Evolutionary conservation across 1,140 invertebrate genomes (phyloP), one percentile per base, ranked within the genome.

Genomic region (Drosophila ercepeae): DNA sequence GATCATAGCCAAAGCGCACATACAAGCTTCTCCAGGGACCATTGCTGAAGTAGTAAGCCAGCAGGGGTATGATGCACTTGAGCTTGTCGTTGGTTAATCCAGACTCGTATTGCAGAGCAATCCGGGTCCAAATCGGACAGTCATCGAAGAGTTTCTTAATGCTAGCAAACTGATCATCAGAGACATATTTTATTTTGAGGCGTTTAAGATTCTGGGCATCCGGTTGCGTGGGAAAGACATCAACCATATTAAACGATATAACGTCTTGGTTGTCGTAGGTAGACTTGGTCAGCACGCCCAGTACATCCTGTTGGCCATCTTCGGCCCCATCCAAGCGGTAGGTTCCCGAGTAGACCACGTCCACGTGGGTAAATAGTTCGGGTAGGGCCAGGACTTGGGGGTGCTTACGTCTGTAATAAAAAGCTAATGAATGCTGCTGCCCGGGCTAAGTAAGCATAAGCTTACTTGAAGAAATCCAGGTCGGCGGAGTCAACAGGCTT

Each of bases 1-100:
- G 97, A 92, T 98, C 97, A 81, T 97, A 98, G 0, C 97, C 97
- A 78, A 95, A 94, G 86, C 93, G 94, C 0, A 97, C 94, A 95
- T 97, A 98, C 84, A 96, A 93, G 44, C 94, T 94, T 53, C 96
- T 93, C 97, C 97, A 99, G 0, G 98, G 98, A 0, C 98, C 98
- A 72, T 94, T 96, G 9, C 93, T 93, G 91, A 95, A 97, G 90
- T 97, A 97, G 91, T 97, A 97, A 0, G 97, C 96, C 1, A 97
- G 91, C 21, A 94, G 93, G 0, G 97, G 97, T 36, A 98, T 91
- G 29, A 98, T 93, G 77, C 94, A 93, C 92, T 97, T 98, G 0
- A 98, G 86, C 23, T 94, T 93, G 14, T 94, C 93, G 3, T 90
- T 76, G 1, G 93, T 92, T 69, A 95, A 93, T 27, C 94, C 94